Conservation (phyloP, 1,140 invertebrate species). For the Lordiphosa collinella region DNA sequence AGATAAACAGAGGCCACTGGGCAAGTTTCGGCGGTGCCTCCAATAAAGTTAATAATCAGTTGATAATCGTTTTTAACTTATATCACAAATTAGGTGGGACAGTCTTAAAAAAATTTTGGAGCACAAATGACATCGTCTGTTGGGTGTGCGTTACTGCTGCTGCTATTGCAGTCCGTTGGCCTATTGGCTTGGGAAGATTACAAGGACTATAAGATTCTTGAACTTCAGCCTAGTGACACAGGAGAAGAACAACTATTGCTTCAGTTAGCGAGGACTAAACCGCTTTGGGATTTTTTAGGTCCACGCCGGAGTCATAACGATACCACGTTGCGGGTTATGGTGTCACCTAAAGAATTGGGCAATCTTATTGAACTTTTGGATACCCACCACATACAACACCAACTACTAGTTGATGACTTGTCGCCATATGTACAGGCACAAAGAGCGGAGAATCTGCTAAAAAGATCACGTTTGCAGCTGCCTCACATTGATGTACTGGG, state of each 20-base stretch:
- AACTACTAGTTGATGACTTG: constrained; percentile 72
- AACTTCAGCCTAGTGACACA: constrained; percentile 13
- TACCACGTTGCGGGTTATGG: constrained; percentile 50
- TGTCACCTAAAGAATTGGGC: constrained; percentile 55
- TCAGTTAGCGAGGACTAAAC: constrained; percentile 9
- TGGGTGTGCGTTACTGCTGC: constrained; percentile 3
- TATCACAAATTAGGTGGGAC: constrained; percentile 8
- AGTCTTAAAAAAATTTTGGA: constrained; percentile 25
- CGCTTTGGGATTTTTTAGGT: constrained; percentile 38
- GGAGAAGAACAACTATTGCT: constrained; percentile 14
- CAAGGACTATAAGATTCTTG: constrained; percentile 57
- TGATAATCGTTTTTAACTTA: constrained; percentile 4
- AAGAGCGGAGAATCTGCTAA: constrained; percentile 31
- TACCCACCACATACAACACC: constrained; percentile 32
- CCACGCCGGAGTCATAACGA: constrained; percentile 9
- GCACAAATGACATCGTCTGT: constrained; percentile 26
- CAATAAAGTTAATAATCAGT: constrained; percentile 57
- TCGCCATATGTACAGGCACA: constrained; percentile 27
- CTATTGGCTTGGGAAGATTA: constrained; percentile 55
- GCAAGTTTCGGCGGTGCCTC: constrained; percentile 39
- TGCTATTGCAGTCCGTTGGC: constrained; percentile 21
- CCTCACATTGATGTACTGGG: constrained; percentile 46
- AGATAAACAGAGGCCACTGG: constrained; percentile 28
- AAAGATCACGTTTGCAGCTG: constrained; percentile 15
- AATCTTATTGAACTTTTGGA: constrained; percentile 46